Base-by-base conservation (phyloP, 2,888 invertebrate genomes). In the Morpho helenor region DNA sequence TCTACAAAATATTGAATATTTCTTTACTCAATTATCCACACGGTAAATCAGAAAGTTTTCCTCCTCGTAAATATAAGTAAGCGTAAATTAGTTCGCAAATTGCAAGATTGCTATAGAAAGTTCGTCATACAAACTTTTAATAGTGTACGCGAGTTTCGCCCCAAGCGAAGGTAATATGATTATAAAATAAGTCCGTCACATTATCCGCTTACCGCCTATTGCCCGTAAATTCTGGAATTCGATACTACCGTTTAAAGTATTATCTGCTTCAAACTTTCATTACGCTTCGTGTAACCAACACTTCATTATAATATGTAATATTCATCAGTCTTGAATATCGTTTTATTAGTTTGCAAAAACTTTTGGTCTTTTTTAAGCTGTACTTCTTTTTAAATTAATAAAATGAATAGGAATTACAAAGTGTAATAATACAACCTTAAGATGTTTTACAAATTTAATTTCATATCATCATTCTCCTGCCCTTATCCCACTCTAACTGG, bases 131-230 rank as follows among this genome's bases (percentile, higher is more conserved):
- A 58, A 57, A 61, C 46, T 59, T 61, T 56, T 58, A 61, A 61
- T 59, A 44, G 56, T 23, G 58, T 56, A 58, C 58, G 50, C 47
- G 52, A 57, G 49, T 57, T 54, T 49, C 48, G 51, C 42, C 45
- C 44, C 51, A 44, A 62, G 44, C 46, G 54, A 44, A 44, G 49
- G 52, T 57, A 57, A 60, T 56, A 62, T 56, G 55, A 57, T 52
- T 57, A 31, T 56, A 52, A 60, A 58, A 52, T 56, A 52, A 49
- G 55, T 52, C 58, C 52, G 49, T 60, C 43, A 53, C 55, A 49
- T 57, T 60, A 63, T 60, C 62, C 60, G 54, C 52, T 63, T 60
- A 60, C 22, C 54, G 57, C 47, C 52, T 55, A 63, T 53, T 52
- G 60, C 62, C 52, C 52, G 57, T 56, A 50, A 22, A 56, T 56